A percentile compares a stretch with the other conserved stretches of the same genome.
These are phyloP conservation scores for Nephrocerus scutellatus DNA, from an alignment of 2,888 invertebrate species.

Conservation along the genomic window DNA sequence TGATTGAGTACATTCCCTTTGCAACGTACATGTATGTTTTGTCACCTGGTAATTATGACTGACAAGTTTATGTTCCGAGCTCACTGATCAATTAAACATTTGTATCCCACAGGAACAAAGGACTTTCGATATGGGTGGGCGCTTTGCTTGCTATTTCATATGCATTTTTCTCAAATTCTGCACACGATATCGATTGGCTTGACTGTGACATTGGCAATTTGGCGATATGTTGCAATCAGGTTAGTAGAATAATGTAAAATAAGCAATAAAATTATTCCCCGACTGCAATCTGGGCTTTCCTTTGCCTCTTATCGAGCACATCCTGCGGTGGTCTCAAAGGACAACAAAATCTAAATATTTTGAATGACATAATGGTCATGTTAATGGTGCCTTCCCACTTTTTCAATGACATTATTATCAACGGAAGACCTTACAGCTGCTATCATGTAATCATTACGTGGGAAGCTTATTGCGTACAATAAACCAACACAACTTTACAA, in stretches of 20 bases:
- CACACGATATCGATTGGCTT: conserved; percentile 89
- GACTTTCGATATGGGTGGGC: conserved; percentile 80
- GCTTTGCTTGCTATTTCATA: conserved; percentile 77
- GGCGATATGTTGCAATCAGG: conserved; percentile 83
- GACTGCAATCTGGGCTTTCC: too few species aligned
- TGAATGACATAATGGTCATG: too few species aligned
- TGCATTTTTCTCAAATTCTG: conserved; percentile 78
- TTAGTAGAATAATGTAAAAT: too few species aligned
- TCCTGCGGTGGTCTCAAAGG: too few species aligned
- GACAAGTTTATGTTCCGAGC: not conserved
- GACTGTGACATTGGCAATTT: conserved; percentile 85
- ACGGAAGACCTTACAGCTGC: too few species aligned
- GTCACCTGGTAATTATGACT: conserved; percentile 51
- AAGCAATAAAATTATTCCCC: too few species aligned
- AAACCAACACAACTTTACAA: not conserved
- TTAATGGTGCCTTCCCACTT: too few species aligned
- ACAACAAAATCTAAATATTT: too few species aligned
- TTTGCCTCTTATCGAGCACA: too few species aligned
- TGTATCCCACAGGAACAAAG: conserved; percentile 67
- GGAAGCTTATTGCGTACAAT: not conserved
- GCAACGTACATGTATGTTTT: conserved; percentile 62
- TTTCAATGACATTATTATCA: too few species aligned
- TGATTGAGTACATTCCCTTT: conserved; percentile 78
- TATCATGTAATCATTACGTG: too few species aligned
- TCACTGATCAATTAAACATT: not conserved